These are phyloP conservation scores for Artibeus lituratus DNA, from an alignment of 2,797 vertebrate species.

Conservation along the genomic window DNA sequence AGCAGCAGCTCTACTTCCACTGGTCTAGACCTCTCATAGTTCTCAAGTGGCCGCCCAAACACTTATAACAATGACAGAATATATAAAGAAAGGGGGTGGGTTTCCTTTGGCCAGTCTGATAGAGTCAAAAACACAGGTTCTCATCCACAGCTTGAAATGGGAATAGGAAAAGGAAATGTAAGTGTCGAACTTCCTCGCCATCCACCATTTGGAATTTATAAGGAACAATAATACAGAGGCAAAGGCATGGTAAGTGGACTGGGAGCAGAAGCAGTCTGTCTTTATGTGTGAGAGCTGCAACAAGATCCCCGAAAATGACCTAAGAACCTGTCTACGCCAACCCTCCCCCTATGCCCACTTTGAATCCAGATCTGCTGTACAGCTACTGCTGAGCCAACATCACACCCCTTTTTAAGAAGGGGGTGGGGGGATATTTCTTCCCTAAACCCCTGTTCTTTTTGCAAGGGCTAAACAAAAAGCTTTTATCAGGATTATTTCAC, in stretches of 20 bases:
- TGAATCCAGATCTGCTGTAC: neutral
- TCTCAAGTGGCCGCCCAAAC: neutral
- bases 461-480: neutral
- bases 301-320: neutral
- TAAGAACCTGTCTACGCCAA: neutral
- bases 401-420: neutral
- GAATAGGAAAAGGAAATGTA: neutral
- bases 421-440: neutral
- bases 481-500: slow-evolving; percentile 15
- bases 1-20: neutral
- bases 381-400: neutral
- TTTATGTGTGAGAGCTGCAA: neutral
- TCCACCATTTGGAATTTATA: neutral
- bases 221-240: neutral
- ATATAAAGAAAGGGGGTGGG: neutral
- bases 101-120: neutral
- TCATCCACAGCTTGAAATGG: neutral
- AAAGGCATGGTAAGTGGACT: neutral
- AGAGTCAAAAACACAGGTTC: neutral
- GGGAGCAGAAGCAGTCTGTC: neutral
- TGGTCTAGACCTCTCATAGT: neutral
- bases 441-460: neutral
- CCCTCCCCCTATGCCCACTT: neutral
- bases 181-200: neutral
- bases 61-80: neutral